These are phyloP conservation scores for Metalampra italica DNA, from an alignment of 2,888 invertebrate genomes.

Conservation along the genomic window DNA sequence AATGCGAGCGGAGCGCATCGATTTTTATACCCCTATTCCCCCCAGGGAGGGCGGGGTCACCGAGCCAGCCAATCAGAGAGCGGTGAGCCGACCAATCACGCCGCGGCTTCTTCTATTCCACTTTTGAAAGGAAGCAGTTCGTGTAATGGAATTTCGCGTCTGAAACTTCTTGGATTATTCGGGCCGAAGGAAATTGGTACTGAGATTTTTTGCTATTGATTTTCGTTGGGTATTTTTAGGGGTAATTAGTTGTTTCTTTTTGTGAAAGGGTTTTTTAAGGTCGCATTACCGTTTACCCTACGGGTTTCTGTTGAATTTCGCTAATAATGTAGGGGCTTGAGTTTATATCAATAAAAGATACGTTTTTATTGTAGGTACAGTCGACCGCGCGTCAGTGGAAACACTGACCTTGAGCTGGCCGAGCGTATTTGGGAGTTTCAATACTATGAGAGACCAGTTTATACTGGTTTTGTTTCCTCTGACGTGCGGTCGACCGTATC, in stretches of 20 bases:
- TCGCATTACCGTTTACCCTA: slow-evolving; percentile 2
- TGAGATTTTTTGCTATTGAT: slow-evolving; percentile 34
- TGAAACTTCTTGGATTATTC: slow-evolving; percentile 61
- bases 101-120: slow-evolving; percentile 56
- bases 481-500: too few species aligned
- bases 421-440: too few species aligned
- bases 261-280: slow-evolving; percentile 9
- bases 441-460: too few species aligned
- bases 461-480: too few species aligned
- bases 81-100: slow-evolving; percentile 71
- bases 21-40: slow-evolving; percentile 64
- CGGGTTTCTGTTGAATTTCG: background rate
- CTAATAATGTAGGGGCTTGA: slow-evolving; percentile 3
- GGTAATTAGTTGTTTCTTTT: slow-evolving; percentile 25
- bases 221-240: slow-evolving; percentile 25
- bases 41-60: slow-evolving; percentile 68
- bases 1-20: slow-evolving; percentile 54
- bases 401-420: too few species aligned
- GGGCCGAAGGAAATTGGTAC: slow-evolving; percentile 57
- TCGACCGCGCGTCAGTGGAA: too few species aligned
- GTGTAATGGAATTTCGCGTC: slow-evolving; percentile 74
- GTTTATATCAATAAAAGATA: background rate
- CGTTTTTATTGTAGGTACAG: too few species aligned
- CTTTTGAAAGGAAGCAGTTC: slow-evolving; percentile 47
- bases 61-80: slow-evolving; percentile 64